A percentile compares a stretch with the other conserved stretches of the same genome.
Evolutionary conservation across 1,140 invertebrate species (phyloP).

Genomic region (Leptinotarsa lineolata): DNA sequence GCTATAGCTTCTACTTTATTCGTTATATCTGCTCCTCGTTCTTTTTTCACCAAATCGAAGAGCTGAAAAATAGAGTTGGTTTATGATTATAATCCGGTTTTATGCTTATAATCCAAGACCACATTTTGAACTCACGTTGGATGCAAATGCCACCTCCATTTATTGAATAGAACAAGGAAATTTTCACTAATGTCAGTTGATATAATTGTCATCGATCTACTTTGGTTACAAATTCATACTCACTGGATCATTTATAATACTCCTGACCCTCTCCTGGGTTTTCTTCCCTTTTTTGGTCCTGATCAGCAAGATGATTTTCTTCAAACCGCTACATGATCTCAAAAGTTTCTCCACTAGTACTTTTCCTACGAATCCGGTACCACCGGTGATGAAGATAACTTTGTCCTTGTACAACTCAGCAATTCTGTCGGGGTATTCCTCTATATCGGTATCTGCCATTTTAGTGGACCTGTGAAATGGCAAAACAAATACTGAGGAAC

Average conservation of each 20-base stretch:
- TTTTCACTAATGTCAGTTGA: neutral
- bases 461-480: neutral
- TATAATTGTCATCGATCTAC: neutral
- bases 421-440: conserved; percentile 39
- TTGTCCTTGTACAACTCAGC: conserved; percentile 60
- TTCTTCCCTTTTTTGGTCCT: conserved; percentile 77
- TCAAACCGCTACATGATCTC: conserved; percentile 71
- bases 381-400: conserved; percentile 66
- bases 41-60: conserved; percentile 42
- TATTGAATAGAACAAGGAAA: neutral
- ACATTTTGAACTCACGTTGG: no score
- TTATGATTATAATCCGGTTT: no score
- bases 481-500: no score
- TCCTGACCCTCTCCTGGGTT: conserved; percentile 67
- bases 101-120: no score
- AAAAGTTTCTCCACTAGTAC: conserved; percentile 87
- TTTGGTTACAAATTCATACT: conserved; percentile 44
- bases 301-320: conserved; percentile 79
- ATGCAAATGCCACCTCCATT: no score
- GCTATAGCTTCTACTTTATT: conserved; percentile 72
- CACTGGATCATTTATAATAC: conserved; percentile 67
- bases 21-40: conserved; percentile 47
- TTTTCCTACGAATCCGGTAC: conserved; percentile 87
- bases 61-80: conserved; percentile 32
- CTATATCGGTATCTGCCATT: neutral